These are phyloP conservation scores for Numenius arquata DNA, from an alignment of 2,113 vertebrate genomes.

Conservation along the genomic window DNA sequence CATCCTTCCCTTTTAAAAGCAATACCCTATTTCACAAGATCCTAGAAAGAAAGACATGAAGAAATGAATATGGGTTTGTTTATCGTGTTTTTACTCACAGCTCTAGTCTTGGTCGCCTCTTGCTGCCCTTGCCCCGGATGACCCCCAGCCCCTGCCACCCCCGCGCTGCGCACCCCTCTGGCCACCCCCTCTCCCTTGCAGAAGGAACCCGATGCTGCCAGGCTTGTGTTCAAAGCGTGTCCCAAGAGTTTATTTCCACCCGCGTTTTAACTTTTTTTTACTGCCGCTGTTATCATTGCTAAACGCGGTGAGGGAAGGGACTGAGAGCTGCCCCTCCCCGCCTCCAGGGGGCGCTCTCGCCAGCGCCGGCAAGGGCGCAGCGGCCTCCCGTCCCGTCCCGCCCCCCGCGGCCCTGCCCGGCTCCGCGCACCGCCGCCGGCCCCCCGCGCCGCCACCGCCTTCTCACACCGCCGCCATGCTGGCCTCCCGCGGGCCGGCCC, in stretches of 20 bases:
- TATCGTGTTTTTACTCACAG: neutral
- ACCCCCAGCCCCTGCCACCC: neutral
- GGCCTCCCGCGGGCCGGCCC: neutral
- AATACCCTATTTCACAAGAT: neutral
- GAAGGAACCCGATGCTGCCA: too few species aligned
- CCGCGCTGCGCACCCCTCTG: fast-evolving
- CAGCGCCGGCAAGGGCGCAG: neutral
- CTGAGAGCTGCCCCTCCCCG: neutral
- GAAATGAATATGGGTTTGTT: fast-evolving
- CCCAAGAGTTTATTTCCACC: neutral
- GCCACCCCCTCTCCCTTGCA: neutral
- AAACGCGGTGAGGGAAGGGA: fast-evolving
- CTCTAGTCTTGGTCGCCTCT: fast-evolving
- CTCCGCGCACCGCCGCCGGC: too few species aligned
- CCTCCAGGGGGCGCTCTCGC: neutral
- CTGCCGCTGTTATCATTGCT: fast-evolving
- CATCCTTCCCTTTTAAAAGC: neutral
- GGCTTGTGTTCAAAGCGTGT: neutral
- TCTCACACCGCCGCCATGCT: neutral
- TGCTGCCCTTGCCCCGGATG: neutral
- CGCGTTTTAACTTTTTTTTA: too few species aligned
- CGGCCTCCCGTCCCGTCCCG: neutral
- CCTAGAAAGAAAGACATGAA: neutral
- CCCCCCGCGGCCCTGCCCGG: neutral
- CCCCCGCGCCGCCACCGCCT: neutral